Percentiles rank a stretch among this genome's conserved stretches.
Conservation (phyloP, 2,113 vertebrate genomes). For the Desmodus rotundus region DNA sequence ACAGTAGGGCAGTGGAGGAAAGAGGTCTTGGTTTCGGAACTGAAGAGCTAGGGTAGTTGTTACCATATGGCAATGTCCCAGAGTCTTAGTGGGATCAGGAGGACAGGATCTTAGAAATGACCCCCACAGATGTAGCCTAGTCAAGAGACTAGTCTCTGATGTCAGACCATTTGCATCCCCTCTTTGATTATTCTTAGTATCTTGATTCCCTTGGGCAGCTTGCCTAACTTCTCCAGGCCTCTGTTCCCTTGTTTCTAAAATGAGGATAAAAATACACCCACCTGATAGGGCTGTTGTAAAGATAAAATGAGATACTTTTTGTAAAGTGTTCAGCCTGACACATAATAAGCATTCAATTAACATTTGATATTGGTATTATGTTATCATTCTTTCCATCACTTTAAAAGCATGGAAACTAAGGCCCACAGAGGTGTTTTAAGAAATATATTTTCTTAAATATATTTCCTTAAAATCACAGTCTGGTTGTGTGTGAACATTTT, state of each 20-base stretch:
- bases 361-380: neutral
- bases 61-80: neutral
- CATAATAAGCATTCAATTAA: neutral
- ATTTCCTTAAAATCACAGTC: neutral
- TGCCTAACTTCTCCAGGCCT: neutral
- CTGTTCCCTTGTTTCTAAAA: neutral
- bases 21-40: neutral
- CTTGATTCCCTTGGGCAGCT: neutral
- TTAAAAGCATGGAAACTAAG: neutral
- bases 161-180: neutral
- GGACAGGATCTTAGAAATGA: neutral
- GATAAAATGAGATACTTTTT: constrained; percentile 3
- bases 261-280: neutral
- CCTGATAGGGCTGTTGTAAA: neutral
- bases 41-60: neutral
- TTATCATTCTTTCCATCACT: neutral
- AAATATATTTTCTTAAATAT: neutral
- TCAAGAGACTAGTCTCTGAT: neutral
- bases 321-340: neutral
- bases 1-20: neutral
- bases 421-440: neutral
- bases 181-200: neutral
- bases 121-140: neutral
- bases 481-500: neutral
- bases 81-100: neutral